phyloP scores from a whole-genome alignment of 2,113 vertebrate species.

The Sinocyclocheilus anophthalmus region DNA sequence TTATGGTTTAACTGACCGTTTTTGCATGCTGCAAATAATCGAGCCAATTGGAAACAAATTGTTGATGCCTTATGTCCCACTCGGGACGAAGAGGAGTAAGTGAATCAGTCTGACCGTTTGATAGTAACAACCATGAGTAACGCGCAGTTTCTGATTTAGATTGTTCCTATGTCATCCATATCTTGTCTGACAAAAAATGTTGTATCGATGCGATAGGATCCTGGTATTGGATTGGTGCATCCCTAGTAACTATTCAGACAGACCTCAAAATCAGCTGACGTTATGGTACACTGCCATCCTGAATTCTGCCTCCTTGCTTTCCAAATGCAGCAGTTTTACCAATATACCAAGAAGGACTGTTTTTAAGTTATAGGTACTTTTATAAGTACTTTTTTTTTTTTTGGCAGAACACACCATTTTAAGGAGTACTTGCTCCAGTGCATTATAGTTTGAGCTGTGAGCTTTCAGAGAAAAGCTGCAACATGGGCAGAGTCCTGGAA shows the following conservation, averaged over 20 bases:
- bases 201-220: neutral
- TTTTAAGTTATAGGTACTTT: slow-evolving; percentile 32
- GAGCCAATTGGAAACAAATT: too few species aligned
- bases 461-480: neutral
- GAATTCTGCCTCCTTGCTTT: neutral
- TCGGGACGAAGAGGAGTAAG: too few species aligned
- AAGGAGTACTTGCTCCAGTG: neutral
- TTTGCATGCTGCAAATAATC: too few species aligned
- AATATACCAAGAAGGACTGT: neutral
- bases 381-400: neutral
- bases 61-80: too few species aligned
- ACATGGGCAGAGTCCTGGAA: slow-evolving; percentile 17
- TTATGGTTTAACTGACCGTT: neutral
- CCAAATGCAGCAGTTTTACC: neutral
- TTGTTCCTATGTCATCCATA: neutral
- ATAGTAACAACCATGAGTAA: neutral
- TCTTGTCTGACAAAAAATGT: neutral
- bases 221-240: neutral
- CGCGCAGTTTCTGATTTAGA: neutral
- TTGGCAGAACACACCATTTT: neutral
- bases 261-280: slow-evolving; percentile 9
- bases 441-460: slow-evolving; percentile 2
- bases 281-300: slow-evolving; percentile 27
- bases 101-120: neutral
- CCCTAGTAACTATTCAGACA: neutral